Base-by-base conservation (phyloP, 2,797 vertebrate species). In the Pogoniulus pusillus region DNA sequence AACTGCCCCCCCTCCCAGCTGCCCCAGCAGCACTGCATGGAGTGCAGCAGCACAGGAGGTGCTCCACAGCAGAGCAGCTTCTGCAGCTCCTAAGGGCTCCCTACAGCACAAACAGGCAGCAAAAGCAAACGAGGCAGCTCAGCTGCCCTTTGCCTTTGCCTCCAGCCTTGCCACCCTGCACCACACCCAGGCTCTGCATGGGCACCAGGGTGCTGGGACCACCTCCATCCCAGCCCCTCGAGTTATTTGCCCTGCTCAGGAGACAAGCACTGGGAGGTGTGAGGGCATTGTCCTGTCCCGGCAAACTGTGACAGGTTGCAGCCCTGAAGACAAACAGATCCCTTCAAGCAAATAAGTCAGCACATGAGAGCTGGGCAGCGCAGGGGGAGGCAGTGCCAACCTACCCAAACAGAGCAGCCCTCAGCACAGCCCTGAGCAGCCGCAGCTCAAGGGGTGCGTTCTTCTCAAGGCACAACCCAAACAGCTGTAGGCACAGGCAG, bases 291-390 rank as follows among this genome's bases (percentile, higher is more conserved):
- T 90, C 93, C 95, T 59, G 87, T 7, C 39, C 93, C n/a, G 75
- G 93, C 89, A 85, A 83, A 70, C 95, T 92, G 83, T 55, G 87
- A 96, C 95, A 96, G 96, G 97, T 97, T 95, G 96, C 97, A 97
- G 89, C 97, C 97, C 97, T 89, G 96, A 98, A 97, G 87, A 93
- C 82, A 98, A 98, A 97, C 91, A 98, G 96, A 92, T 97, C 94
- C 91, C 82, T 95, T 91, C 95, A 89, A 96, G 92, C 91, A 97
- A 97, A 96, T 85, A 97, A 84, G 80, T 74, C 47, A 94, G 93
- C 39, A 90, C 93, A 91, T 51, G 66, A 85, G 62, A 96, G 68
- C 45, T 55, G 81, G 68, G 90, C 88, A 65, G 83, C 4, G 60
- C 19, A 75, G 16, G 85, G 85, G 86, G 59, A 51, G 79, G 82